Evolutionary conservation across 2,797 vertebrate species (phyloP), one percentile per base, ranked within the genome.

Genomic region (Benthosema pterotum): DNA sequence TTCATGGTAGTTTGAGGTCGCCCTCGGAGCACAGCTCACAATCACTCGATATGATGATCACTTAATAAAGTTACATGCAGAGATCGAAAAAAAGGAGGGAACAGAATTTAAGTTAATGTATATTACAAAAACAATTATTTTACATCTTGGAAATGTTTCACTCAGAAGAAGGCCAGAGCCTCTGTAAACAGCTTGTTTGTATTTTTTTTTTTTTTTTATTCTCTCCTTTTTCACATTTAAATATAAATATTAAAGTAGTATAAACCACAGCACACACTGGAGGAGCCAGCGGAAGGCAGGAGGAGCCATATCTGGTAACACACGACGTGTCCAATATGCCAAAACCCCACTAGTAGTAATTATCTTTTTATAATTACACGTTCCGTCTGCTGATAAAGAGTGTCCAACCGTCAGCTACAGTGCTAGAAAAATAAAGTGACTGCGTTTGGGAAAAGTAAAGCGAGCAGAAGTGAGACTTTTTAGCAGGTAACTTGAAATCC

Each of bases 111-210:
- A 53, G 57, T 74, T 38, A 72, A 67, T 48, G 52, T 72, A 45
- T 62, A 69, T 63, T 57, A 67, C n/a, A 85, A 67, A 85, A 85
- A 73, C 58, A 74, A 78, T 65, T 58, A 79, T 72, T 71, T 77
- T 75, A 82, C 58, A 77, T 57, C 62, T 49, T 60, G 79, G 80
- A 80, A 82, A 82, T 72, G 76, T 80, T 78, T 82, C 69, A 88
- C 67, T 50, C 53, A 65, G 75, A 85, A 75, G 75, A 87, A 85
- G 82, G 82, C 85, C 85, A 87, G 81, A 80, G 84, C 79, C 67
- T 85, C 70, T 88, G 89, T 91, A 92, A 89, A 91, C 90, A 84
- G 72, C 67, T 74, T 71, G 42, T 76, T 65, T 9, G 14, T 69
- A 5, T 57, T 62, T 71, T 65, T 75, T 19, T 50, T 65, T 47